These are phyloP conservation scores for Venusia cambrica DNA, from an alignment of 2,888 invertebrate genomes.

Conservation along the genomic window DNA sequence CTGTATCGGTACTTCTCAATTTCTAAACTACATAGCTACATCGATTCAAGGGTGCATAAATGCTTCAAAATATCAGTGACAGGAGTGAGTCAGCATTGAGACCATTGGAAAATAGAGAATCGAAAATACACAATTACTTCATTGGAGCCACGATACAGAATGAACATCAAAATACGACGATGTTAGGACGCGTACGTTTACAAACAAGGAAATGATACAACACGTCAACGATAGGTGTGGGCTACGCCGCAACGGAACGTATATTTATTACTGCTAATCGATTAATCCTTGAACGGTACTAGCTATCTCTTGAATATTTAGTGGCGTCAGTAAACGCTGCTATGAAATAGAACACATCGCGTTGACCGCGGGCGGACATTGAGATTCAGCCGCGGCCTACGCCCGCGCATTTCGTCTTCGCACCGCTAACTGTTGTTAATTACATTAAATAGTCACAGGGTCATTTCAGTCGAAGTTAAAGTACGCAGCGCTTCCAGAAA, in stretches of 20 bases:
- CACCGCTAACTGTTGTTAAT: slow-evolving; percentile 44
- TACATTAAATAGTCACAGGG: slow-evolving; percentile 52
- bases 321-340: slow-evolving; percentile 28
- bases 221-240: slow-evolving; percentile 47
- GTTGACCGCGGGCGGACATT: slow-evolving; percentile 46
- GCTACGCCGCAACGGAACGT: slow-evolving; percentile 44
- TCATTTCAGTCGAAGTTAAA: slow-evolving; percentile 62
- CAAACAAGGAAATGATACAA: slow-evolving; percentile 59
- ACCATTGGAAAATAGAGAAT: slow-evolving; percentile 64
- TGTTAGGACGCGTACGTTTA: slow-evolving; percentile 69
- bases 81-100: slow-evolving; percentile 57
- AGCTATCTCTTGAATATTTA: slow-evolving; percentile 28
- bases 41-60: slow-evolving; percentile 71
- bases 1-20: slow-evolving; percentile 75
- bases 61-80: slow-evolving; percentile 71
- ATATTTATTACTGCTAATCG: slow-evolving; percentile 54
- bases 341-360: slow-evolving; percentile 38
- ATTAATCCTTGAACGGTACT: slow-evolving; percentile 41
- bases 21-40: slow-evolving; percentile 76
- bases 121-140: slow-evolving; percentile 65
- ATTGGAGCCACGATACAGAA: slow-evolving; percentile 73
- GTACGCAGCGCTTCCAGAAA: slow-evolving; percentile 23
- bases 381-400: slow-evolving; percentile 65
- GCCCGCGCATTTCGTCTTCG: slow-evolving; percentile 37
- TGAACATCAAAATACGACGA: slow-evolving; percentile 76